Base-by-base conservation (phyloP, 2,888 invertebrate species). In the Phragmatobia fuliginosa region DNA sequence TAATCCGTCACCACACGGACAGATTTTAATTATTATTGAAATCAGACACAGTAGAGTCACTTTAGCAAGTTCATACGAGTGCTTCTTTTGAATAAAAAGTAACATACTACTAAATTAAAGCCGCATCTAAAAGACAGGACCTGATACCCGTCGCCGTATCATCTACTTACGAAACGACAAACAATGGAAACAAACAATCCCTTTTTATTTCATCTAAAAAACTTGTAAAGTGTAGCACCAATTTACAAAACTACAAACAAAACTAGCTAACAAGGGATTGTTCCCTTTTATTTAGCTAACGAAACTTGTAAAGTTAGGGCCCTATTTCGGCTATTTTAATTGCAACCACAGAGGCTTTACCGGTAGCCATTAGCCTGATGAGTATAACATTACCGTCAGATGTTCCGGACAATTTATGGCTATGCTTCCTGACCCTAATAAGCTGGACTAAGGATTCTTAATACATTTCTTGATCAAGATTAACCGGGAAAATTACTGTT, bases 381-480 rank as follows among this genome's bases (percentile, higher is more conserved):
- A 18, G 58, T 59, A 62, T 28, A 36, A 28, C 63, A 66, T 72
- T 66, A 72, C 36, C 41, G 38, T 66, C 72, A 69, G 71, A 58
- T 72, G 68, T 41, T 68, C 31, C 31, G n/a, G 11, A 25, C 21
- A 59, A 65, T 68, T 68, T 72, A 72, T 63, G 56, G 18, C 25
- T 21, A 32, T 61, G 41, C 38, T 62, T 65, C 49, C 65, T 65
- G 64, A 66, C 41, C 70, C 41, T 58, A 58, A 71, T 71, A 71
- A 67, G 67, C 62, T 31, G 59, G 31, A 56, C 61, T 58, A 45
- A 66, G 52, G 61, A 49, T 68, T 45, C 62, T 41, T 66, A 58
- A 70, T 62, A 66, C 56, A 41, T 70, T 61, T 56, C 70, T 56
- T 70, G 52, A 70, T 70, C 56, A 62, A 70, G 61, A 70, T 70